These are phyloP conservation scores for Lepeophtheirus nordmannii DNA, from an alignment of 2,888 invertebrate species.

Conservation along the genomic window DNA sequence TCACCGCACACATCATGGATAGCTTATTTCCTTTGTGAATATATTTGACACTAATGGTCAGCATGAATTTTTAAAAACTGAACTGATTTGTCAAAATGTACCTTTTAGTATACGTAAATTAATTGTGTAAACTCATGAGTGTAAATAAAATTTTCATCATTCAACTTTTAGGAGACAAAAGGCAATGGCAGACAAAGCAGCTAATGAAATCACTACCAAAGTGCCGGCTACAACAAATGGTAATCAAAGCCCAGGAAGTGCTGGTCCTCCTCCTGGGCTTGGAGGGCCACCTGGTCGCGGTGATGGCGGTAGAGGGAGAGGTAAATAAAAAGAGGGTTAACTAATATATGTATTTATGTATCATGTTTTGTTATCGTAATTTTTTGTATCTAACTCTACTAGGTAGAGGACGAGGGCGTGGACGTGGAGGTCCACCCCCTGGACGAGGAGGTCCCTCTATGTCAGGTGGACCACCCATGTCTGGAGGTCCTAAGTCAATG, in stretches of 20 bases:
- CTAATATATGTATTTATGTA: no score
- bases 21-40: no score
- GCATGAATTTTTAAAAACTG: no score
- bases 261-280: slow-evolving; percentile 3
- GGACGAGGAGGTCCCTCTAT: slow-evolving; percentile 11
- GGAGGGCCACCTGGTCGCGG: slow-evolving; percentile 5
- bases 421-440: slow-evolving; percentile 15
- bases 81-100: no score
- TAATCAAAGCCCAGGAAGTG: not conserved
- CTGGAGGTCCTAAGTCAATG: not conserved
- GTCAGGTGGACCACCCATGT: not conserved
- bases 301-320: slow-evolving; percentile 20
- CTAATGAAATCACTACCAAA: not conserved
- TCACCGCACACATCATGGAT: no score
- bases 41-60: no score
- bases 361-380: not conserved
- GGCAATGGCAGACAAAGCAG: not conserved
- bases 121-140: no score
- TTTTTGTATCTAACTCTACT: not conserved
- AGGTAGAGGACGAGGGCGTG: slow-evolving; percentile 22
- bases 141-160: no score
- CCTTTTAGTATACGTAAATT: no score
- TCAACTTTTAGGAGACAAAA: slow-evolving; percentile 14
- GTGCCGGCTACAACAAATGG: not conserved
- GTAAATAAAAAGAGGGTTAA: slow-evolving; percentile 10